These are phyloP conservation scores for Martes martes DNA, from an alignment of 2,113 vertebrate species.

Conservation along the genomic window DNA sequence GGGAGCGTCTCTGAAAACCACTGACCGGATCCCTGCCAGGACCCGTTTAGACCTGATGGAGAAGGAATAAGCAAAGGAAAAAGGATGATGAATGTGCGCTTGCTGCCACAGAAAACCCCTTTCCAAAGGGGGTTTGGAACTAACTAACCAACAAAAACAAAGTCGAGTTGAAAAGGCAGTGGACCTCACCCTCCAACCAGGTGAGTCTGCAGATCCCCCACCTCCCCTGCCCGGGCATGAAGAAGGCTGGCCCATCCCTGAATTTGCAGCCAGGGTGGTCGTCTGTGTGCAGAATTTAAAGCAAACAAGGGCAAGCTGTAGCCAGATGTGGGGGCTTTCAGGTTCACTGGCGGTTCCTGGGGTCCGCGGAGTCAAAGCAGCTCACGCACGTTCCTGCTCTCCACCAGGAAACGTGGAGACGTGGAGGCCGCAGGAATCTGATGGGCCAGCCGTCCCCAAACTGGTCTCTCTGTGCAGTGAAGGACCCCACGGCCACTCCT, in stretches of 20 bases:
- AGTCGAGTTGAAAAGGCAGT: not conserved
- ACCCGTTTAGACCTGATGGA: not conserved
- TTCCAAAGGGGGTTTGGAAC: not conserved
- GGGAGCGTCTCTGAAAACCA: accelerated
- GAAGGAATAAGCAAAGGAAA: not conserved
- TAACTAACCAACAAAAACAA: not conserved
- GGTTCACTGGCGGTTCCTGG: conserved; percentile 79
- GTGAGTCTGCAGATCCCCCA: conserved; percentile 28
- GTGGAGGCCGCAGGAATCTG: not conserved
- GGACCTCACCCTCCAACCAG: not conserved
- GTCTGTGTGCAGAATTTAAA: conserved; percentile 76
- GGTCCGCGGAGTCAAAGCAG: conserved; percentile 58
- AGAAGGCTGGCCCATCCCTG: conserved; percentile 61
- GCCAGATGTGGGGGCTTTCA: conserved; percentile 86
- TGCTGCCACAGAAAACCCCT: accelerated
- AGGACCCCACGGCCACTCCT: not conserved
- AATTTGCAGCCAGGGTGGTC: conserved; percentile 83
- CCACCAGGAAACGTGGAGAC: accelerated
- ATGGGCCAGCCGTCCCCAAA: not conserved
- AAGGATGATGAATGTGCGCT: not conserved
- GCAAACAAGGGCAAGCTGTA: conserved; percentile 83
- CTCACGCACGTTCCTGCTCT: conserved; percentile 39
- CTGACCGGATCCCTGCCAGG: not conserved
- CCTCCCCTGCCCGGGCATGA: conserved; percentile 37
- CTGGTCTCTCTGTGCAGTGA: not conserved